A percentile compares a stretch with the other conserved stretches of the same genome.
Evolutionary conservation across 2,113 vertebrate genomes (phyloP).

Genomic region (Sylvia atricapilla): DNA sequence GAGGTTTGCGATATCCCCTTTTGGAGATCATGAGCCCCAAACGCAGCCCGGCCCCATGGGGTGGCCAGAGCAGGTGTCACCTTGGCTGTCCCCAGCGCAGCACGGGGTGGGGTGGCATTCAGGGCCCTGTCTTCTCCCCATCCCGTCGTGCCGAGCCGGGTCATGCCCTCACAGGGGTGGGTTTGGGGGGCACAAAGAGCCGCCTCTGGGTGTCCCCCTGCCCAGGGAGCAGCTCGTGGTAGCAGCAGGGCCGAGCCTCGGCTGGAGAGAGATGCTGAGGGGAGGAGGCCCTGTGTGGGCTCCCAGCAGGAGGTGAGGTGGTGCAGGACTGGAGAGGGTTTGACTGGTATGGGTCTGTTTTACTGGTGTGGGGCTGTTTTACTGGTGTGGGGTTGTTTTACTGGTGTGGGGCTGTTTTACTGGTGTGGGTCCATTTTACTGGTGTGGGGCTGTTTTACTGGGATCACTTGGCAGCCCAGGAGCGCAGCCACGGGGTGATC

Average conservation of each 20-base stretch:
- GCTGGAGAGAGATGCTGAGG: neutral
- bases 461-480: neutral
- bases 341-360: too few species aligned
- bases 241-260: accelerated
- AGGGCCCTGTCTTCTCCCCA: neutral
- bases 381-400: neutral
- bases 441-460: neutral
- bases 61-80: neutral
- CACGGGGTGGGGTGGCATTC: accelerated
- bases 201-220: neutral
- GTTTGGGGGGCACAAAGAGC: neutral
- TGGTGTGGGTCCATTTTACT: neutral
- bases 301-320: neutral
- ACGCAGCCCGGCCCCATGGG: accelerated
- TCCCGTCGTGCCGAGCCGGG: accelerated
- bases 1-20: accelerated
- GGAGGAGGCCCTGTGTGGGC: accelerated
- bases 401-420: neutral
- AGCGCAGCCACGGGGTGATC: accelerated
- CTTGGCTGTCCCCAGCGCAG: neutral
- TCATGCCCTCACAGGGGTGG: accelerated
- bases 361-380: too few species aligned
- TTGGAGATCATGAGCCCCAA: accelerated
- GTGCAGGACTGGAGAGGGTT: neutral
- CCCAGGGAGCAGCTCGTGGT: accelerated